Evolutionary conservation across 2,113 vertebrate genomes (phyloP).

Genomic region (Amblyornis subalaris): DNA sequence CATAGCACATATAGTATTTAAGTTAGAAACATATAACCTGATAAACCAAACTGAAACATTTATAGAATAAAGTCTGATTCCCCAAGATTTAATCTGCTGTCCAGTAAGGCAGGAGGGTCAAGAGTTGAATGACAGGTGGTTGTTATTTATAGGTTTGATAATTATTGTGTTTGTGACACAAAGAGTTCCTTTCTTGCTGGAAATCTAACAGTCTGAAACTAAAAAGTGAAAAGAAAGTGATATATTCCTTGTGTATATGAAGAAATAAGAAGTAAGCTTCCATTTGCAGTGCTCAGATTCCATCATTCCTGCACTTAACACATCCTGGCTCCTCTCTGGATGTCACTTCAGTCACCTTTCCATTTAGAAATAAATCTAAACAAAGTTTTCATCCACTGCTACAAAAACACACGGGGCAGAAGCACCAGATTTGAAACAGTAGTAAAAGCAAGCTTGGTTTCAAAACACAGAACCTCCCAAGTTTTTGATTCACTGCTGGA

Average conservation of each 20-base stretch:
- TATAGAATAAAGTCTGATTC: neutral
- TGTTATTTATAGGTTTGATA: conserved; percentile 24
- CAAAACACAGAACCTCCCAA: neutral
- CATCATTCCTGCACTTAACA: neutral
- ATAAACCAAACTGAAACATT: neutral
- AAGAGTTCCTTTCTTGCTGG: neutral
- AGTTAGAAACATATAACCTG: neutral
- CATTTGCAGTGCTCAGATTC: neutral
- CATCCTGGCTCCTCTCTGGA: neutral
- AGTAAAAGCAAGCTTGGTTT: neutral
- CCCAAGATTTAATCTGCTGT: neutral
- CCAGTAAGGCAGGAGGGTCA: neutral
- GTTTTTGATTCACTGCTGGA: neutral
- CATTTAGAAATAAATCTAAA: neutral
- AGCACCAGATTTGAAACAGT: neutral
- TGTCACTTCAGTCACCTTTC: neutral
- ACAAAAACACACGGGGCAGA: neutral
- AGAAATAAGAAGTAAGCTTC: neutral
- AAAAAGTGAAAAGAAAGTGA: neutral
- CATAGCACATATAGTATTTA: rapidly evolving
- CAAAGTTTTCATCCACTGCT: neutral
- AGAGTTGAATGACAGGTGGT: neutral
- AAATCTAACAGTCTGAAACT: conserved; percentile 14
- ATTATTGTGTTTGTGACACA: conserved; percentile 17
- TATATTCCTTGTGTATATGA: neutral